Evolutionary conservation across 1,140 invertebrate genomes (phyloP), one percentile per base, ranked within the genome.

Genomic region (Gryon sp.): DNA sequence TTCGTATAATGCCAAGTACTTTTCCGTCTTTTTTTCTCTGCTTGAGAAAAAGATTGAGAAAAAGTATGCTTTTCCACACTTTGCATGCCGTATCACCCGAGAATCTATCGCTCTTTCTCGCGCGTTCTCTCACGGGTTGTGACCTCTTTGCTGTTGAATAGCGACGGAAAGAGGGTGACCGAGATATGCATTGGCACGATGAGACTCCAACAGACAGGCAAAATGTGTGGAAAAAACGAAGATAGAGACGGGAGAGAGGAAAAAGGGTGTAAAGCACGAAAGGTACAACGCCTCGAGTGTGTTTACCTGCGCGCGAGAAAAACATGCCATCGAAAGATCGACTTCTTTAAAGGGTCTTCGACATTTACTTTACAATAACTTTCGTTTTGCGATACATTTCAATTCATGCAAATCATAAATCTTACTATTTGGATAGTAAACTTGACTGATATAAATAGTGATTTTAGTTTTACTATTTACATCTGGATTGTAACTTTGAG

Each of bases 111-210:
- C 19, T 34, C 28, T 59, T 57, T 46, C 8, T 50, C 45, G 20
- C 19, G 22, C 28, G 50, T 57, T 46, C 8, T 43, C 68, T 62
- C 59, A 40, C 36, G 52, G 69, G 69, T 59, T 63, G 26, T 65
- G 69, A 73, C 69, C 69, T 65, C 52, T 65, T 65, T 65, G 69
- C 60, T 65, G 18, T 65, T 65, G 59, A 73, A 59, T 59, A 41
- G 52, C 43, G 50, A 11, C 14, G 34, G 50, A 65, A 65, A 48
- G 34, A 73, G 59, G 59, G 40, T 65, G 59, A 65, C 59, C 69
- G 59, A 73, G 69, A 73, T 73, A 73, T 65, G 59, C 69, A 63
- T 63, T 73, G 69, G 59, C 50, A 57, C 68, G 50, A 3, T 38
- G 48, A 19, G 55, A 30, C 40, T 62, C n/a, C n/a, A n/a, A n/a